Evolutionary conservation across 2,797 vertebrate genomes (phyloP).

Genomic region (Limosa lapponica): DNA sequence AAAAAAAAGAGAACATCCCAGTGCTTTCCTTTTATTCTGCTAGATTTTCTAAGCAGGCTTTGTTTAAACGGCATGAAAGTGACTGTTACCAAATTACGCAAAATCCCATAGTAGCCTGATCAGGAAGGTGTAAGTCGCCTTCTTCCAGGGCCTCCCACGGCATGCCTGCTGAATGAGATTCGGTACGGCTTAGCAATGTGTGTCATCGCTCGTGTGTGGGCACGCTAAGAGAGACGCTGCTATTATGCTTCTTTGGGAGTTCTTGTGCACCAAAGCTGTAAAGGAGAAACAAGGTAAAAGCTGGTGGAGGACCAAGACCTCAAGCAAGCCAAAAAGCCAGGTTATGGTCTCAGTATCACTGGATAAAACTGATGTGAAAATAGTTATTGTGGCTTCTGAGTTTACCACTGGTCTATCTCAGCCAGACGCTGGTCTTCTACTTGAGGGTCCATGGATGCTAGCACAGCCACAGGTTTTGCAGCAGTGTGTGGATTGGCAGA

Average conservation of each 20-base stretch:
- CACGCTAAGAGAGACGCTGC: background rate
- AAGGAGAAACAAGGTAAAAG: background rate
- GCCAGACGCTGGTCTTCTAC: background rate
- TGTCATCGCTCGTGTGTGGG: background rate
- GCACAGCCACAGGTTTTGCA: background rate
- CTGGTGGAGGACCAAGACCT: background rate
- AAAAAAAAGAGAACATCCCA: background rate
- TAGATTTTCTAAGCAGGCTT: background rate
- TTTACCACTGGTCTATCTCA: background rate
- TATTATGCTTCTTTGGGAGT: background rate
- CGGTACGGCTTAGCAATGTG: fast-evolving
- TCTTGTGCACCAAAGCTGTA: background rate
- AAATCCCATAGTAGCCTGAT: background rate
- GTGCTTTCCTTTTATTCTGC: background rate
- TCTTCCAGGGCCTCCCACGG: background rate
- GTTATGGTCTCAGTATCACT: background rate
- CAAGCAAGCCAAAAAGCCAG: background rate
- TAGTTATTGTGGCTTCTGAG: background rate
- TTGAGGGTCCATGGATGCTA: background rate
- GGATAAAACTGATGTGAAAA: background rate
- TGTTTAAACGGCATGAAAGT: background rate
- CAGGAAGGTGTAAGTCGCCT: background rate
- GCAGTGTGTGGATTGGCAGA: background rate
- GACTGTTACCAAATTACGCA: conserved; percentile 1
- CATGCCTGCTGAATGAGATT: background rate